Evolutionary conservation across 2,113 vertebrate species (phyloP).

Genomic region (Enhydra lutris): DNA sequence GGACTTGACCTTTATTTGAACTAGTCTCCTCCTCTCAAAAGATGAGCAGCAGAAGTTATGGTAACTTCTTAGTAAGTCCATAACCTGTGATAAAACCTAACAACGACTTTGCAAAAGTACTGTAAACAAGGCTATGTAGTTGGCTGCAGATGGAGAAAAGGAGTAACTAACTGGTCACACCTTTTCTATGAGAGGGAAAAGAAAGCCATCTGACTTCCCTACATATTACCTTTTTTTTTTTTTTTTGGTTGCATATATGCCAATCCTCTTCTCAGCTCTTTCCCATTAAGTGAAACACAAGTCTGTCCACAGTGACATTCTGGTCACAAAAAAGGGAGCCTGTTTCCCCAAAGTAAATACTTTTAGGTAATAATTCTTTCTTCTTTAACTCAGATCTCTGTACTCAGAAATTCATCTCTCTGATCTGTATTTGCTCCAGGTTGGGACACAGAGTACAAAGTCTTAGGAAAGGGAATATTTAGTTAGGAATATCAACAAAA

Average conservation of each 20-base stretch:
- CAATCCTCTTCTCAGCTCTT: neutral
- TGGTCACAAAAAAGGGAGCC: neutral
- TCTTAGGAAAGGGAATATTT: slow-evolving; percentile 58
- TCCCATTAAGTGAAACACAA: neutral
- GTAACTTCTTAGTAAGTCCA: neutral
- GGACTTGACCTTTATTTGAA: slow-evolving; percentile 27
- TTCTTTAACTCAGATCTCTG: slow-evolving; percentile 10
- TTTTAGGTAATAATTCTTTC: neutral
- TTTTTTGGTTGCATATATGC: neutral
- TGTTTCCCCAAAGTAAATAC: slow-evolving; percentile 2
- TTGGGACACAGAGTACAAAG: slow-evolving; percentile 69
- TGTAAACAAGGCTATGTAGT: neutral
- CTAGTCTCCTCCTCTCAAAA: neutral
- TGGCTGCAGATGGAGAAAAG: neutral
- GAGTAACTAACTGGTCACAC: too few species aligned
- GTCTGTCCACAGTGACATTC: neutral
- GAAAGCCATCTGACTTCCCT: neutral
- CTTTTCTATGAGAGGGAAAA: neutral
- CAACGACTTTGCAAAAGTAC: neutral
- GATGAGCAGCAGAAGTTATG: neutral
- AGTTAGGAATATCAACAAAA: slow-evolving; percentile 57
- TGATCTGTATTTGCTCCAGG: slow-evolving; percentile 57
- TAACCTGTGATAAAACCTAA: neutral
- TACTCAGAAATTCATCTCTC: slow-evolving; percentile 31
- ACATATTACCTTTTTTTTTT: neutral